Conservation (phyloP, 2,888 invertebrate species). For the Amphimallon solstitiale region DNA sequence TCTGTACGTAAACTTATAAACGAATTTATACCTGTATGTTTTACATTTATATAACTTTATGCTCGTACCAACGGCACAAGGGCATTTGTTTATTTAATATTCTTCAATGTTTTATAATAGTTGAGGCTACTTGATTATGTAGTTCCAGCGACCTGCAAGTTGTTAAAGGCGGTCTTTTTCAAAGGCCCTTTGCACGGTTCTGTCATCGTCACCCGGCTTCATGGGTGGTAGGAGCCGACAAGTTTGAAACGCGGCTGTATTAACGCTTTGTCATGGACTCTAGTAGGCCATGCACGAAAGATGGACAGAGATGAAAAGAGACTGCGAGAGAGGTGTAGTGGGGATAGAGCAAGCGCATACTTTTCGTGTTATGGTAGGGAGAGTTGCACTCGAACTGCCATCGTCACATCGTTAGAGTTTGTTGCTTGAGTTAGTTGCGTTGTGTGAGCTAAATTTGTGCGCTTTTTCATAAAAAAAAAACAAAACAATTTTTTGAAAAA, state of each 20-base stretch:
- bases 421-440: constrained; percentile 43
- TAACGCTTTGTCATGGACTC: constrained; percentile 63
- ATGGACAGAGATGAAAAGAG: constrained; percentile 8
- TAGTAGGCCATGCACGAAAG: constrained; percentile 29
- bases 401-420: constrained; percentile 49
- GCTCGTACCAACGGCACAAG: background rate
- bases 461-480: background rate
- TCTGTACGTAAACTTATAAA: too few species aligned
- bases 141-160: constrained; percentile 48
- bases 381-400: constrained; percentile 22
- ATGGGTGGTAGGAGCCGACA: constrained; percentile 66
- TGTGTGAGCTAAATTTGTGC: constrained; percentile 1
- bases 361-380: constrained; percentile 33
- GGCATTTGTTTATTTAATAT: constrained; percentile 55
- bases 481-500: background rate
- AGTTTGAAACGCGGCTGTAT: constrained; percentile 63
- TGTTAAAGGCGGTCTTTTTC: constrained; percentile 57
- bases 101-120: constrained; percentile 51
- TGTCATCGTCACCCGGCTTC: constrained; percentile 65
- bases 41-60: background rate
- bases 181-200: constrained; percentile 61
- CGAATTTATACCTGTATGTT: too few species aligned
- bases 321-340: constrained; percentile 34
- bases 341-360: constrained; percentile 46
- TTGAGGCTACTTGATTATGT: constrained; percentile 62